A percentile compares a stretch with the other conserved stretches of the same genome.
Evolutionary conservation across 2,888 invertebrate species (phyloP).

Genomic region (Oxycera nigricornis): DNA sequence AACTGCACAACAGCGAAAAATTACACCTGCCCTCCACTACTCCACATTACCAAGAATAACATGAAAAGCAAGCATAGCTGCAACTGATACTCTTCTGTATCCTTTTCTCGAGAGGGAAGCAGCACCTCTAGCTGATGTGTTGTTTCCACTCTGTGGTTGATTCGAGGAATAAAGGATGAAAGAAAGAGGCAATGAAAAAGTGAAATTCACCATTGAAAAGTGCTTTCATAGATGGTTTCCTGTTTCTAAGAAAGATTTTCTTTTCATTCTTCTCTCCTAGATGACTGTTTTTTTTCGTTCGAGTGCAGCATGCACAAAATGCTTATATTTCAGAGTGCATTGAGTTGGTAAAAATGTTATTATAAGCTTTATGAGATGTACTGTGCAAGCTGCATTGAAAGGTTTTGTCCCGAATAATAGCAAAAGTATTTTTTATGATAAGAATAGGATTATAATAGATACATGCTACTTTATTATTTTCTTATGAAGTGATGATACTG

Average conservation of each 20-base stretch:
- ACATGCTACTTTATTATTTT: no score
- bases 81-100: background rate
- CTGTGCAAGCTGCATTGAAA: conserved; percentile 10
- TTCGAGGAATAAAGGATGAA: background rate
- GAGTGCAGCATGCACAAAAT: background rate
- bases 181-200: background rate
- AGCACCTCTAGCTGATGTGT: background rate
- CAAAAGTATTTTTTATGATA: no score
- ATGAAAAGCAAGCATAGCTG: background rate
- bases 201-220: background rate
- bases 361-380: conserved; percentile 16
- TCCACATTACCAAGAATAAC: background rate
- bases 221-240: conserved; percentile 14
- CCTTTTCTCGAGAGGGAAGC: background rate
- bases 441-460: no score
- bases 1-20: background rate
- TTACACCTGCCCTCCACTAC: background rate
- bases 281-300: background rate
- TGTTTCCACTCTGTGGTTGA: background rate
- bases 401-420: conserved; percentile 5
- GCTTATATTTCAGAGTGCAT: background rate
- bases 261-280: conserved; percentile 4
- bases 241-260: background rate
- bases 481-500: no score
- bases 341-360: conserved; percentile 15